Base-by-base conservation (phyloP, 2,888 invertebrate genomes). In the Polydrusus cervinus region DNA sequence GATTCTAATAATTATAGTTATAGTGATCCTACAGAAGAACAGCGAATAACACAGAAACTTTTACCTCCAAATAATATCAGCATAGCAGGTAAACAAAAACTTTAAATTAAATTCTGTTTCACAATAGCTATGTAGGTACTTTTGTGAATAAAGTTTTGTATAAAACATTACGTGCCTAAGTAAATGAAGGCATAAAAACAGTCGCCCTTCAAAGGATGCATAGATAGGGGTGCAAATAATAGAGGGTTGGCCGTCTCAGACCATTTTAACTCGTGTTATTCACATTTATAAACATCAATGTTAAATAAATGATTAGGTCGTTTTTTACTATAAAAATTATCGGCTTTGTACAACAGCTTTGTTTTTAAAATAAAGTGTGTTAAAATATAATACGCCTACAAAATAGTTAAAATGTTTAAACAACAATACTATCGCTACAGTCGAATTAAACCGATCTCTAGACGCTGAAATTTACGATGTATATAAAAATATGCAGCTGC, bases 1-100 rank as follows among this genome's bases (percentile, higher is more conserved):
- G 84, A 84, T 80, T 88, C 89, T 51, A 87, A 88, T 74, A 89
- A 89, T 76, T 82, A 80, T 70, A 87, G 88, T 60, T 90, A 87
- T 78, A 89, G 89, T 85, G 90, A 89, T 84, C 90, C 78, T 14
- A 73, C 77, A 30, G 82, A 82, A 66, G 84, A 84, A 70, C 82
- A 82, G 65, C 77, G 80, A 57, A 81, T 78, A 11, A 84, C 75
- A 55, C 83, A 84, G 74, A 84, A 84, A 80, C 79, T 84, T 67
- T 78, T 84, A 53, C 82, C 16, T 6, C 47, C 47, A n/a, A 40
- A 47, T n/a, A 55, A 49, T 8, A 18, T 38, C 0, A 60, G 38
- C 11, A 60, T 38, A 38, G 13, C 67, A 75, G 66, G 70, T 70
- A 70, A 74, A 45, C 40, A 43, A 18, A 3, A 6, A 45, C 13